Percentiles rank a stretch among this genome's conserved stretches.
Conservation (phyloP, 2,888 invertebrate species). For the Cremastinae sp. region DNA sequence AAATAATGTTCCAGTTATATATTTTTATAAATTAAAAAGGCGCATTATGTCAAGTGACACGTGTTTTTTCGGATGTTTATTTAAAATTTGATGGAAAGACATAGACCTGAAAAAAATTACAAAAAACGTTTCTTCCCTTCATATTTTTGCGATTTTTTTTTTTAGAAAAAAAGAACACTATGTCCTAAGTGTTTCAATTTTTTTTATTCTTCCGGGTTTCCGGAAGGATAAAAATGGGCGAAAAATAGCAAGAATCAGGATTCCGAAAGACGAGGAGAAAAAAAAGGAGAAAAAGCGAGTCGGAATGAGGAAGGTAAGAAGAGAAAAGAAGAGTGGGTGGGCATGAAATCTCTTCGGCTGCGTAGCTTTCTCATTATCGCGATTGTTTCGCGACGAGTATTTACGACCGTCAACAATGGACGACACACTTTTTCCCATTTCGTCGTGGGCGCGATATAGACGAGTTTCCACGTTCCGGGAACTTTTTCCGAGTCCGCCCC, state of each 20-base stretch:
- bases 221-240: not conserved
- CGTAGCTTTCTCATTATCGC: slow-evolving; percentile 78
- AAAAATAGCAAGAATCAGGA: slow-evolving; percentile 10
- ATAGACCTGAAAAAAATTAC: no score
- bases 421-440: slow-evolving; percentile 72
- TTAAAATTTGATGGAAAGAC: no score
- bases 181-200: no score
- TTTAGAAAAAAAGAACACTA: no score
- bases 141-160: no score
- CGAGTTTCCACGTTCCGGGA: not conserved
- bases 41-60: no score
- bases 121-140: no score
- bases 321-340: slow-evolving; percentile 28
- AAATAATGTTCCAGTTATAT: no score
- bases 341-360: slow-evolving; percentile 68
- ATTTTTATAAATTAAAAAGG: no score
- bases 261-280: slow-evolving; percentile 7
- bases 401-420: slow-evolving; percentile 70
- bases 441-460: slow-evolving; percentile 42
- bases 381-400: slow-evolving; percentile 75
- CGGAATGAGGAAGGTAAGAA: slow-evolving; percentile 45
- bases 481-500: not conserved
- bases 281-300: slow-evolving; percentile 12
- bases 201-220: not conserved
- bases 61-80: no score